A percentile compares a stretch with the other conserved stretches of the same genome.
Conservation (phyloP, 2,113 vertebrate species). For the Martes martes region DNA sequence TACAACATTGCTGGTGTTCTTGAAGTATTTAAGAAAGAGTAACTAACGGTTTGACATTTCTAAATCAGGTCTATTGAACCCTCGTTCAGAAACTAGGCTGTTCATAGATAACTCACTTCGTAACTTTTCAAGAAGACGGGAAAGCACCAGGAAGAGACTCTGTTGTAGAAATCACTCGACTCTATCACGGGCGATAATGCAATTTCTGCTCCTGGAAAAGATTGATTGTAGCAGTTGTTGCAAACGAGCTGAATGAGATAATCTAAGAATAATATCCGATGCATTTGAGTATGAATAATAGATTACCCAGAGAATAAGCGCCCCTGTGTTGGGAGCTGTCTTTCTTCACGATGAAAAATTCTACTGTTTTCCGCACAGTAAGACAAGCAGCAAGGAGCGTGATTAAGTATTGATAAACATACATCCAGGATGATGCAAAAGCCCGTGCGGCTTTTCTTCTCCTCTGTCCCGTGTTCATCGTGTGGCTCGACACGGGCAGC, state of each 20-base stretch:
- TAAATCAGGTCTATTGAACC: too few species aligned
- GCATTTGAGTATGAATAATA: background rate
- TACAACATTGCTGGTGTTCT: background rate
- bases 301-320: background rate
- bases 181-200: background rate
- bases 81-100: background rate
- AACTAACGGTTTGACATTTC: background rate
- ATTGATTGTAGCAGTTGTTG: background rate
- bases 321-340: background rate
- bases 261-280: background rate
- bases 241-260: background rate
- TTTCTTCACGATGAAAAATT: background rate
- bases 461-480: background rate
- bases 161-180: background rate
- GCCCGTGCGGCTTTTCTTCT: fast-evolving
- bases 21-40: background rate
- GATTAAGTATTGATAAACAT: background rate
- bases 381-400: background rate
- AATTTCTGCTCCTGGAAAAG: background rate
- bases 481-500: background rate
- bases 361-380: background rate
- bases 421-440: background rate
- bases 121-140: background rate
- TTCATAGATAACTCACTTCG: background rate
- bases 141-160: background rate